phyloP scores from a whole-genome alignment of 2,797 vertebrate genomes.

The Gambusia yucatana region DNA sequence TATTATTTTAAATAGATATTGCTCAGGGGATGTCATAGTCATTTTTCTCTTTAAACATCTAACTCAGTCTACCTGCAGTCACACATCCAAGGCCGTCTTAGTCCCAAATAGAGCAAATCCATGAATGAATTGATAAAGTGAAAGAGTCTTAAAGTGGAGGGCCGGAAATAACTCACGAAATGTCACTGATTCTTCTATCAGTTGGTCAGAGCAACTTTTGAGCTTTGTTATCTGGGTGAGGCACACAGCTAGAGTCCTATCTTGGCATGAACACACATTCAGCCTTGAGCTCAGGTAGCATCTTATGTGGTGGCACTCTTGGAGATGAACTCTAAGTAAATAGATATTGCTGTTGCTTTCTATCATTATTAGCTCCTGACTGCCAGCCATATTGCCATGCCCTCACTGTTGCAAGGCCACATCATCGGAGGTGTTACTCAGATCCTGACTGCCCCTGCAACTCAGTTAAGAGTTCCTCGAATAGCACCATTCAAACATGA shows the following conservation, averaged over 20 bases:
- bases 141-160: constrained; percentile 48
- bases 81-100: constrained; percentile 42
- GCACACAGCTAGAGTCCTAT: constrained; percentile 88
- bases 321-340: constrained; percentile 79
- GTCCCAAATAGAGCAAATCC: constrained; percentile 53
- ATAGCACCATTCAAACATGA: constrained; percentile 65
- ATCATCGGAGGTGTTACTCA: constrained; percentile 55
- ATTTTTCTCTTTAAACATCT: constrained; percentile 22
- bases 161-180: constrained; percentile 75
- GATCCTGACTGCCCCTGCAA: constrained; percentile 67
- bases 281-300: constrained; percentile 87
- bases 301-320: constrained; percentile 75
- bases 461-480: constrained; percentile 62
- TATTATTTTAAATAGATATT: background rate
- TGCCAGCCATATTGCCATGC: constrained; percentile 62
- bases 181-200: constrained; percentile 72
- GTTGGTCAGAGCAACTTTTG: constrained; percentile 71
- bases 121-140: constrained; percentile 69
- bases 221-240: constrained; percentile 79
- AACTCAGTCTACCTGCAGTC: constrained; percentile 40
- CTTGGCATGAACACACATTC: constrained; percentile 82
- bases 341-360: constrained; percentile 85
- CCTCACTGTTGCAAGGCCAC: constrained; percentile 51
- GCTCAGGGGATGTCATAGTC: background rate
- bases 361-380: constrained; percentile 79